phyloP scores from a whole-genome alignment of 1,140 invertebrate species.

The Andrena cerasifolii region DNA sequence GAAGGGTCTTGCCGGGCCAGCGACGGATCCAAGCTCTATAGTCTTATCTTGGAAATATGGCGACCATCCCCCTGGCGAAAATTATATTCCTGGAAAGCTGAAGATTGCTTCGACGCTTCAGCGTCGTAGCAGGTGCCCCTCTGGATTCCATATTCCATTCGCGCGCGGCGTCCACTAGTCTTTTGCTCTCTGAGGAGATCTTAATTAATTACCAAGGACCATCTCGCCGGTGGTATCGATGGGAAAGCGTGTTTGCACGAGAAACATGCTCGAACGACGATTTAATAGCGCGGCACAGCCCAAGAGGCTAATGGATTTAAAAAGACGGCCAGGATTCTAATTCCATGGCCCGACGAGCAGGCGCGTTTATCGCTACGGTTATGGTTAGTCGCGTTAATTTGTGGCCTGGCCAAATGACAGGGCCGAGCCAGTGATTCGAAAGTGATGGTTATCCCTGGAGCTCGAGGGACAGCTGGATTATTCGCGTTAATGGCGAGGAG shows the following conservation, averaged over 20 bases:
- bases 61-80: conserved; percentile 72
- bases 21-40: conserved; percentile 60
- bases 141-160: neutral
- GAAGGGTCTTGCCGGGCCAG: conserved; percentile 65
- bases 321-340: conserved; percentile 41
- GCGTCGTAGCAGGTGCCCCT: conserved; percentile 37
- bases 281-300: neutral
- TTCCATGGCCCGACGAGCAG: conserved; percentile 42
- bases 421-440: conserved; percentile 56
- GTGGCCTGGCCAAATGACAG: conserved; percentile 61
- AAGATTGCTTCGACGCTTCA: conserved; percentile 74
- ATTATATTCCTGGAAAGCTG: conserved; percentile 81
- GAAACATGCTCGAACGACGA: neutral
- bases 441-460: conserved; percentile 54
- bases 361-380: conserved; percentile 56
- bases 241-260: neutral
- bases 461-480: conserved; percentile 41
- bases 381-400: conserved; percentile 57
- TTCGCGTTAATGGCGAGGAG: conserved; percentile 57
- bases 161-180: neutral
- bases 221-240: neutral
- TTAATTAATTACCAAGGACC: neutral
- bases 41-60: conserved; percentile 78
- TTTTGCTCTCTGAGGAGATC: no score
- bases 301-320: conserved; percentile 51